These are phyloP conservation scores for Sebastes wilsoni DNA, from an alignment of 2,797 vertebrate species.

Conservation along the genomic window DNA sequence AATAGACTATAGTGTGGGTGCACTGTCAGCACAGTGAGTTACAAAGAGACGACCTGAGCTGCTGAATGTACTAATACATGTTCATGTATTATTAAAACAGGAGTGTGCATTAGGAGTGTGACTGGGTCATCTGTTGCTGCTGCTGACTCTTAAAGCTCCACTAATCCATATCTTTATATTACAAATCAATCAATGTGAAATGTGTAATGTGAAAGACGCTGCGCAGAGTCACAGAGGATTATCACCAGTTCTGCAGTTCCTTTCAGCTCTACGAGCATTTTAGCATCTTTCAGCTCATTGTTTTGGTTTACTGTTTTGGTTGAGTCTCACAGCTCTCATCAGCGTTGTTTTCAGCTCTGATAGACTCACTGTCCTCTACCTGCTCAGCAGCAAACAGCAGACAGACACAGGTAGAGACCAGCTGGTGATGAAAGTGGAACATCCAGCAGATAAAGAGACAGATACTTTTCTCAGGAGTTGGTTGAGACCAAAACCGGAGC, in stretches of 20 bases:
- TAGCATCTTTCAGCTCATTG: not conserved
- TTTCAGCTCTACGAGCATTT: not conserved
- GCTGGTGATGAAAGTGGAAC: too few relatives aligned
- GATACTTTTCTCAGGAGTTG: too few relatives aligned
- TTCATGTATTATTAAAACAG: slow-evolving; percentile 18
- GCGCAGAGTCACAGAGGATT: not conserved
- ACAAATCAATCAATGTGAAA: not conserved
- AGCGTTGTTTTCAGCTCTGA: too few relatives aligned
- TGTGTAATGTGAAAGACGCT: not conserved
- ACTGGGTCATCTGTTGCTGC: not conserved
- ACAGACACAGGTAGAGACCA: too few relatives aligned
- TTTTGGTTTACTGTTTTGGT: not conserved
- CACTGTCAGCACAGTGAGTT: not conserved
- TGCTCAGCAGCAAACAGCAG: too few relatives aligned
- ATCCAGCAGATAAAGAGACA: too few relatives aligned
- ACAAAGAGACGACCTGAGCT: not conserved
- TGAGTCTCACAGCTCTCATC: too few relatives aligned
- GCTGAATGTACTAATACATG: not conserved
- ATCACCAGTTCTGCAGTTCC: not conserved
- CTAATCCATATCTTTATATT: not conserved
- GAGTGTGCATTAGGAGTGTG: not conserved
- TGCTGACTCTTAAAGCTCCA: not conserved
- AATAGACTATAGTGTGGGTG: not conserved
- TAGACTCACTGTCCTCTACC: too few relatives aligned
- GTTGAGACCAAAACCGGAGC: too few relatives aligned